phyloP scores from a whole-genome alignment of 2,797 vertebrate species.

The Holocentrus rufus region DNA sequence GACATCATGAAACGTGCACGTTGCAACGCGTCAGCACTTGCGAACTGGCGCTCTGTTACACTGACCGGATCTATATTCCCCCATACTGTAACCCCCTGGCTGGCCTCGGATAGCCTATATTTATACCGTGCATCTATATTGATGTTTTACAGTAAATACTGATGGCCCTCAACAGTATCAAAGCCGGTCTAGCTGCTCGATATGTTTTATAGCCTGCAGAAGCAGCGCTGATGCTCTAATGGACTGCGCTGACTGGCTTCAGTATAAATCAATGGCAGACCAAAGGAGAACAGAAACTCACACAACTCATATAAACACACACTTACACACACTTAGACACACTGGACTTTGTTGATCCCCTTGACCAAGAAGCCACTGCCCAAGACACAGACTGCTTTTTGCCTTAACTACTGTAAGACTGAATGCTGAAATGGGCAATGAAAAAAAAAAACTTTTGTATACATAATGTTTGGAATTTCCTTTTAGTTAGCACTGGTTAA shows the following conservation, averaged over 20 bases:
- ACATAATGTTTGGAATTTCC: constrained; percentile 40
- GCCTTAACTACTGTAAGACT: constrained; percentile 71
- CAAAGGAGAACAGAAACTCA: constrained; percentile 46
- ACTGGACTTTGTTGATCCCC: constrained; percentile 40
- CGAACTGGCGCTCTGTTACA: constrained; percentile 39
- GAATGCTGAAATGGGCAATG: constrained; percentile 43
- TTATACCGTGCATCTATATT: constrained; percentile 41
- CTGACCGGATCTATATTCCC: constrained; percentile 46
- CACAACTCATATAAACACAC: constrained; percentile 35
- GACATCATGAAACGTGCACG: constrained; percentile 52
- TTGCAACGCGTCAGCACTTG: constrained; percentile 55
- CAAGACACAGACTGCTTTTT: constrained; percentile 60
- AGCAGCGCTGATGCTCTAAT: constrained; percentile 30
- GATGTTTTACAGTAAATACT: constrained; percentile 44
- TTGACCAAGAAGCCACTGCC: constrained; percentile 47
- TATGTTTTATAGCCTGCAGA: constrained; percentile 47
- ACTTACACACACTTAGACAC: constrained; percentile 35
- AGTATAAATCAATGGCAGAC: constrained; percentile 34
- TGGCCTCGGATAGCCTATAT: constrained; percentile 54
- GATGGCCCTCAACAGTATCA: constrained; percentile 39
- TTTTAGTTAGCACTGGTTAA: constrained; percentile 46
- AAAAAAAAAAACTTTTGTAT: constrained; percentile 43
- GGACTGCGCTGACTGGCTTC: constrained; percentile 34
- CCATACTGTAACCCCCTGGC: constrained; percentile 30
- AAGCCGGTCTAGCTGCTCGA: constrained; percentile 41